These are phyloP conservation scores for Plusia festucae DNA, from an alignment of 2,888 invertebrate species.

Conservation along the genomic window DNA sequence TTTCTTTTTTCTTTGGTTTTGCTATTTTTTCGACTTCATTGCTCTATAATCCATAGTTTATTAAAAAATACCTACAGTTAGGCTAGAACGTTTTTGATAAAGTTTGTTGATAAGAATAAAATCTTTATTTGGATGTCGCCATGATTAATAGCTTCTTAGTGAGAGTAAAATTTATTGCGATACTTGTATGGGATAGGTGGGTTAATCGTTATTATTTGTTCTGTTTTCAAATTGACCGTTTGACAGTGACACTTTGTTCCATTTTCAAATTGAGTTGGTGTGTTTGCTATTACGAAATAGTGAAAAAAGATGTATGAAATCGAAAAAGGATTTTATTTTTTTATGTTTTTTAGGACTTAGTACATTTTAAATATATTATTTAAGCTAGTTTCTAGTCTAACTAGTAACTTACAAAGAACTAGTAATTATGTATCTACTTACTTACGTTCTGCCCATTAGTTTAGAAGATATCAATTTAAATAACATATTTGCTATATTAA, in stretches of 20 bases:
- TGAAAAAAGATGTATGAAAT: neutral
- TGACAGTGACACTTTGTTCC: conserved; percentile 15
- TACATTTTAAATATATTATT: too few relatives aligned
- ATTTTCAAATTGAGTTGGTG: conserved; percentile 1
- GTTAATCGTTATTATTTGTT: conserved; percentile 20
- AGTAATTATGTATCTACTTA: neutral
- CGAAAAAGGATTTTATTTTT: neutral
- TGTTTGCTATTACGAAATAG: neutral
- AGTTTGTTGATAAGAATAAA: conserved; percentile 8
- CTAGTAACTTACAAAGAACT: too few relatives aligned
- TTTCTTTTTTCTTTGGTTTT: conserved; percentile 55
- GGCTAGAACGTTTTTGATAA: conserved; percentile 14
- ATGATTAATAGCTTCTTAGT: conserved; percentile 39
- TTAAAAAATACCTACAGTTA: conserved; percentile 3
- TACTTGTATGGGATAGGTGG: conserved; percentile 28
- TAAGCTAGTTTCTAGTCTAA: too few relatives aligned
- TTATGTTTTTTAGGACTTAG: too few relatives aligned
- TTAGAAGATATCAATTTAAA: neutral
- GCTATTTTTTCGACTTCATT: conserved; percentile 22
- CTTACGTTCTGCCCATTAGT: neutral
- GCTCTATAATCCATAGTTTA: conserved; percentile 17
- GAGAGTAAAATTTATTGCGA: conserved; percentile 47
- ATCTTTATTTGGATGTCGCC: conserved; percentile 20
- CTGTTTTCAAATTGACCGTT: neutral
- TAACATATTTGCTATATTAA: neutral